Percentiles rank a stretch among this genome's conserved stretches.
These are phyloP conservation scores for Escarpia spicata DNA, from an alignment of 2,888 invertebrate genomes.

Conservation along the genomic window DNA sequence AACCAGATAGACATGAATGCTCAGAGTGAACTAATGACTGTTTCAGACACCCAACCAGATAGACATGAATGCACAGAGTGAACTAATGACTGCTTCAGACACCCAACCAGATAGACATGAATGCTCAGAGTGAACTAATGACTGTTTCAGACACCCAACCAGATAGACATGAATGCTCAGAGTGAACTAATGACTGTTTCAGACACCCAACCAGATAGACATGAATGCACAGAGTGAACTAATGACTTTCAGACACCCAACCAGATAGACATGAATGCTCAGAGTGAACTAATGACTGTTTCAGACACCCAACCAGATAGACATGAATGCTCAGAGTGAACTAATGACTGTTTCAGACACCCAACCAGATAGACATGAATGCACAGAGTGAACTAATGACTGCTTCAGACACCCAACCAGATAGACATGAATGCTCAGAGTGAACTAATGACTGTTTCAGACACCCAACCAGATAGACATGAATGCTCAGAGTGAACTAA, in stretches of 20 bases:
- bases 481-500: conserved; percentile 98
- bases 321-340: conserved; percentile 99
- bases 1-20: conserved; percentile 98
- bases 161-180: conserved; percentile 98
- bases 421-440: conserved; percentile 99
- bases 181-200: conserved; percentile 91
- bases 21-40: conserved; percentile 97
- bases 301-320: conserved; percentile 84
- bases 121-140: conserved; percentile 98
- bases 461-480: conserved; percentile 92
- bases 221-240: conserved; percentile 99
- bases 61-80: conserved; percentile 99
- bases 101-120: conserved; percentile 97
- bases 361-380: conserved; percentile 97
- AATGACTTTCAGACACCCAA: conserved; percentile 84
- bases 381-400: conserved; percentile 99
- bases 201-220: conserved; percentile 87
- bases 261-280: conserved; percentile 98
- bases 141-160: conserved; percentile 78
- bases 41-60: conserved; percentile 81
- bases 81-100: conserved; percentile 82
- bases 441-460: conserved; percentile 85
- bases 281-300: conserved; percentile 94
- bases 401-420: conserved; percentile 76
- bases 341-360: conserved; percentile 81